Evolutionary conservation across 2,113 vertebrate species (phyloP).

Genomic region (Syngnathus scovelli): DNA sequence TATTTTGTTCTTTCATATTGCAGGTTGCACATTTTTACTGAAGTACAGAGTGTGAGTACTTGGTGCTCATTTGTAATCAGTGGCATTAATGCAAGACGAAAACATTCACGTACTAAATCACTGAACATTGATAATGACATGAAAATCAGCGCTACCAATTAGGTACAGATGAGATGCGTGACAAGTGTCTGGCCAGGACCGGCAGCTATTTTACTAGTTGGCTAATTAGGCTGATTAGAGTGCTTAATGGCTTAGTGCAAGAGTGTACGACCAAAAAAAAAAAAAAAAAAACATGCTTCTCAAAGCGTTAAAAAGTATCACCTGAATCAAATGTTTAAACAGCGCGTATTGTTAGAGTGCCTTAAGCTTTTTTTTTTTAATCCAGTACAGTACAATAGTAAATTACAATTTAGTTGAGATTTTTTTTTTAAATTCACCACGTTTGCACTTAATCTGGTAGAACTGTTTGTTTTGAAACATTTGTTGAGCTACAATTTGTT

Average conservation of each 20-base stretch:
- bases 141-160: conserved; percentile 56
- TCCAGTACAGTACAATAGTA: not conserved
- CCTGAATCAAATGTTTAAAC: not conserved
- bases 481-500: not conserved
- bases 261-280: not conserved
- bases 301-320: not conserved
- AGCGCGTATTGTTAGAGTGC: not conserved
- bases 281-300: not conserved
- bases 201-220: conserved; percentile 40
- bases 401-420: not conserved
- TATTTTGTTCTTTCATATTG: too few species aligned
- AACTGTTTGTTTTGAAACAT: not conserved
- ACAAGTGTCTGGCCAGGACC: conserved; percentile 38
- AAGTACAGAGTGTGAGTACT: not conserved
- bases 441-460: not conserved
- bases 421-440: not conserved
- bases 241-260: conserved; percentile 44
- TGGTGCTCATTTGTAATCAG: conserved; percentile 25
- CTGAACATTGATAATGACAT: conserved; percentile 48
- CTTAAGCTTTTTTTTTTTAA: not conserved
- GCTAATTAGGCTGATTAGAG: conserved; percentile 55
- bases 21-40: not conserved
- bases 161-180: conserved; percentile 51
- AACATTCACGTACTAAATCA: conserved; percentile 37
- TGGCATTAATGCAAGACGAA: conserved; percentile 32